phyloP scores from a whole-genome alignment of 2,888 invertebrate genomes.

The Labia minor region DNA sequence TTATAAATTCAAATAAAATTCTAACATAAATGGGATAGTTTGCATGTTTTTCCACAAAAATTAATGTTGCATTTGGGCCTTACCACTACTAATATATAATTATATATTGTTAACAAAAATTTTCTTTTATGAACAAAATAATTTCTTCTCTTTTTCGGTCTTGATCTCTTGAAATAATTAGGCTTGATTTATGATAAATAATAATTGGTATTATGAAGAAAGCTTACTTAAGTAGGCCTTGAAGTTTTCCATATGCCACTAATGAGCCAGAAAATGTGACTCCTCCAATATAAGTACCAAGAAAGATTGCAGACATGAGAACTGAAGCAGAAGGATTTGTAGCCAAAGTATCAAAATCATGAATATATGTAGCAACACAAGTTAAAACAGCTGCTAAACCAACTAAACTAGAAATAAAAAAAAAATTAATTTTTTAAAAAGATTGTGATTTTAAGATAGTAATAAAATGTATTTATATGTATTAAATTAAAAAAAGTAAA shows the following conservation, averaged over 20 bases:
- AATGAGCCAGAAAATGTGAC: conserved; percentile 83
- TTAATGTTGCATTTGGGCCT: no score
- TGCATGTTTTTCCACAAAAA: no score
- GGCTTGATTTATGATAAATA: no score
- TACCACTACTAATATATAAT: no score
- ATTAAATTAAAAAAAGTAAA: conserved; percentile 18
- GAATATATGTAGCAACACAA: conserved; percentile 72
- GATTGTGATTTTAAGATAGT: not conserved
- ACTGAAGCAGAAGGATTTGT: conserved; percentile 70
- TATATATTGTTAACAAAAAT: no score
- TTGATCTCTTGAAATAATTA: no score
- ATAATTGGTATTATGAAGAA: no score
- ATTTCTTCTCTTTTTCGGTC: no score
- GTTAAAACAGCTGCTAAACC: conserved; percentile 81
- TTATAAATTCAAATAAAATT: no score
- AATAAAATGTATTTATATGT: no score
- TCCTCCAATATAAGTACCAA: conserved; percentile 82
- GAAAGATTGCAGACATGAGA: conserved; percentile 70
- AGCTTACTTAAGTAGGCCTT: conserved; percentile 52
- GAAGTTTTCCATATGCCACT: conserved; percentile 82
- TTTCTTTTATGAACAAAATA: no score
- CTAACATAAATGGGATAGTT: no score
- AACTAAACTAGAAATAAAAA: conserved; percentile 53
- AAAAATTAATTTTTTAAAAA: conserved; percentile 13
- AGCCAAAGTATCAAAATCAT: conserved; percentile 71